phyloP scores from a whole-genome alignment of 2,888 invertebrate genomes.

The Fragum sueziense region DNA sequence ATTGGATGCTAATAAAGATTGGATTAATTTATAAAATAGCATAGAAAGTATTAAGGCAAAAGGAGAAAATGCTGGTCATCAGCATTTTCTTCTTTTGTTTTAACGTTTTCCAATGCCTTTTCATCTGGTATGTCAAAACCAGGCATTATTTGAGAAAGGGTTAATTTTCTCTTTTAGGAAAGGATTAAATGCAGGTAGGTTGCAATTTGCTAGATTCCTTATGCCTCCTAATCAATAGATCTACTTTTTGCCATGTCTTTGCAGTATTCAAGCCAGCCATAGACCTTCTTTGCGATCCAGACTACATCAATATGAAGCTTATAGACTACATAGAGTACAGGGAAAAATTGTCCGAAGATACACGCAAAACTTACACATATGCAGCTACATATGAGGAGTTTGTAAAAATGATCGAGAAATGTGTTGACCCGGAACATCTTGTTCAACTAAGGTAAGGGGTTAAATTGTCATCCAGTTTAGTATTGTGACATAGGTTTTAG shows the following conservation, averaged over 20 bases:
- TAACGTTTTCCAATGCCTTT: not conserved
- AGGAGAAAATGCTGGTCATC: not conserved
- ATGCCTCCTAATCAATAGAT: too few species aligned
- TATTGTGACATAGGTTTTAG: too few species aligned
- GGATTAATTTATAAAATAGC: too few species aligned
- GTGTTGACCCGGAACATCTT: slow-evolving; percentile 91
- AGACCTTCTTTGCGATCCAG: slow-evolving; percentile 93
- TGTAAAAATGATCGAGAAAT: slow-evolving; percentile 91
- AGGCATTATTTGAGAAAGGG: too few species aligned
- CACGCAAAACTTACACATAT: slow-evolving; percentile 92
- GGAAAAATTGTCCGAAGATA: slow-evolving; percentile 87
- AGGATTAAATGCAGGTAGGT: too few species aligned
- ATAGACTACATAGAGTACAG: slow-evolving; percentile 92
- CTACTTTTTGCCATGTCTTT: too few species aligned
- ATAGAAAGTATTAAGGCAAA: too few species aligned
- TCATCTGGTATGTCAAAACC: too few species aligned
- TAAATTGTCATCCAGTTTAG: too few species aligned
- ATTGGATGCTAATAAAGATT: too few species aligned
- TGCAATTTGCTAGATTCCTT: too few species aligned
- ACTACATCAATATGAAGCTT: slow-evolving; percentile 94
- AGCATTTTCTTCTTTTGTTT: not conserved
- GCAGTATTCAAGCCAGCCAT: slow-evolving; percentile 91
- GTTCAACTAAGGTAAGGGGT: slow-evolving; percentile 90
- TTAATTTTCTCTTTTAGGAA: not conserved
- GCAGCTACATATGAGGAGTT: slow-evolving; percentile 95